phyloP scores from a whole-genome alignment of 2,888 invertebrate species.

The Leucoptera coffeella region DNA sequence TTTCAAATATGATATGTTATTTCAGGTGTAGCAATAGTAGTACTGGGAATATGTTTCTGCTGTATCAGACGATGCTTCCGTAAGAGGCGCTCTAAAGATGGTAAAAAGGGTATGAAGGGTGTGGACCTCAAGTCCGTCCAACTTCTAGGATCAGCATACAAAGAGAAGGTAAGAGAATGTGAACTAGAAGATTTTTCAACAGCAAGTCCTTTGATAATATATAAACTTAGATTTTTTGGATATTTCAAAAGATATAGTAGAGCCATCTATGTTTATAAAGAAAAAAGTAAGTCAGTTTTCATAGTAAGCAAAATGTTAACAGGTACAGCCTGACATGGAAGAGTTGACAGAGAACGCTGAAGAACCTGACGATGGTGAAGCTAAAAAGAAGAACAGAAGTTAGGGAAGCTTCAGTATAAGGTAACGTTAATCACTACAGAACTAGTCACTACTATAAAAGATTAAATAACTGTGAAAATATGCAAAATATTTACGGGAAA shows the following conservation, averaged over 20 bases:
- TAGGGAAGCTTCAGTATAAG: constrained; percentile 98
- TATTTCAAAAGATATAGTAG: too few relatives aligned
- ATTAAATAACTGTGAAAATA: too few relatives aligned
- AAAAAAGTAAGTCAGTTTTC: too few relatives aligned
- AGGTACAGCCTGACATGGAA: constrained; percentile 96
- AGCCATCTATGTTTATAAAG: too few relatives aligned
- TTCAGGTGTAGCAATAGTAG: constrained; percentile 66
- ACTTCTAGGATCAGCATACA: constrained; percentile 91
- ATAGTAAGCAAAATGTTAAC: neutral
- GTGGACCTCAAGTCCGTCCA: constrained; percentile 97
- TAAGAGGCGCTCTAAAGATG: constrained; percentile 88
- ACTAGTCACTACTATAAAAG: neutral
- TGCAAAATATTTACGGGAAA: too few relatives aligned
- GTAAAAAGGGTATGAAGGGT: constrained; percentile 89
- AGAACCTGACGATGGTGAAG: constrained; percentile 85
- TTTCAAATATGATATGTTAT: constrained; percentile 39
- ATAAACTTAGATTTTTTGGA: too few relatives aligned
- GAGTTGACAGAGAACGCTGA: constrained; percentile 90
- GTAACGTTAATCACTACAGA: too few relatives aligned
- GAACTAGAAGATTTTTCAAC: constrained; percentile 11
- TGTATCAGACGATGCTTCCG: constrained; percentile 90
- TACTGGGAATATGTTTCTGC: constrained; percentile 83
- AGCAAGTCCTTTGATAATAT: too few relatives aligned
- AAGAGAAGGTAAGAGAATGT: constrained; percentile 94
- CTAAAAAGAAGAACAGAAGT: constrained; percentile 86